Percentiles rank a stretch among this genome's conserved stretches.
Conservation (phyloP, 1,140 invertebrate species). For the Harpegnathos saltator region DNA sequence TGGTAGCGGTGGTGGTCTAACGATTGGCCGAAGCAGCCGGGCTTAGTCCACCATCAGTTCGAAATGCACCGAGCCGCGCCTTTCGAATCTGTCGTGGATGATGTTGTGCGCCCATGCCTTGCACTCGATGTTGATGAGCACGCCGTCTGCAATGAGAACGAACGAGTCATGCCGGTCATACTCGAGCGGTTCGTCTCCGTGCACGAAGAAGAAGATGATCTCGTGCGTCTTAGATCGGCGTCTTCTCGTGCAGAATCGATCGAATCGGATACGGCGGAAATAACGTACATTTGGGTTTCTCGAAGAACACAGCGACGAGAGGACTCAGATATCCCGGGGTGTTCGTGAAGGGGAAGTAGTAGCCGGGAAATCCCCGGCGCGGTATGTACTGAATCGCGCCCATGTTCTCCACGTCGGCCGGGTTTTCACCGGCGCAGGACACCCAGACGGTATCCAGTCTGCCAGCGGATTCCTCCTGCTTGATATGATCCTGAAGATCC, state of each 20-base stretch:
- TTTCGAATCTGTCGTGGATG: conserved; percentile 93
- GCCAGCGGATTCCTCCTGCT: conserved; percentile 79
- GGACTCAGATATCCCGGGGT: conserved; percentile 94
- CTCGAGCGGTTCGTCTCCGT: no score
- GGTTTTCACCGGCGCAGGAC: conserved; percentile 95
- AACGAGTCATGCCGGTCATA: not conserved
- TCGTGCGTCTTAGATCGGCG: no score
- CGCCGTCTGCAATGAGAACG: conserved; percentile 88
- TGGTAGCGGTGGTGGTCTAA: conserved; percentile 75
- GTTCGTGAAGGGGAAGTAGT: conserved; percentile 93
- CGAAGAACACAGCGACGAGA: conserved; percentile 95
- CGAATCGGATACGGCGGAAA: not conserved
- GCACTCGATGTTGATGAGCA: conserved; percentile 98
- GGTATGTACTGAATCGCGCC: conserved; percentile 94
- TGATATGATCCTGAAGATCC: conserved; percentile 91
- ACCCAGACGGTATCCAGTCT: conserved; percentile 92
- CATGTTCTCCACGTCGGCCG: conserved; percentile 95
- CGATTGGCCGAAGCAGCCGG: conserved; percentile 59
- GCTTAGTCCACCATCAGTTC: conserved; percentile 97
- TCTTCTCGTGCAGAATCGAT: no score
- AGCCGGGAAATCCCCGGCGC: conserved; percentile 91
- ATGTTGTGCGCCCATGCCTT: conserved; percentile 98
- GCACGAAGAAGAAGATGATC: no score
- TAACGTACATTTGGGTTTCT: conserved; percentile 92
- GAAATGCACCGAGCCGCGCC: conserved; percentile 97